Base-by-base conservation (phyloP, 2,888 invertebrate genomes). In the Strigamia transsilvanica region DNA sequence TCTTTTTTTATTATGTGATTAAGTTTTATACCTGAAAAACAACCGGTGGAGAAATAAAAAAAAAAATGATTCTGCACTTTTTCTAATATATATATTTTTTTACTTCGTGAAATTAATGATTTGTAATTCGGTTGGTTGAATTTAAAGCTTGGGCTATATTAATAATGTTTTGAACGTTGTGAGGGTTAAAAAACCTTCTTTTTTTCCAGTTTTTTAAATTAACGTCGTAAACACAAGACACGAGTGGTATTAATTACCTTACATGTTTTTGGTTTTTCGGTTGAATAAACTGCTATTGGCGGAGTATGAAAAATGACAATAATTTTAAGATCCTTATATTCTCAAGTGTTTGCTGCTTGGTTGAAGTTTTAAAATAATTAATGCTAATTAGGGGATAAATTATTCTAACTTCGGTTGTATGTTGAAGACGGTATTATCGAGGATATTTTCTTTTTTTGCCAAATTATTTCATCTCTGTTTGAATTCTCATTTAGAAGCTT, bases 21-120 rank as follows among this genome's bases (percentile, higher is more conserved):
- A 73, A 73, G 73, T 32, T 73, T 73, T 13, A n/a, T 27, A 73
- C 32, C 73, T 73, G 73, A 73, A 73, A 73, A 73, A 73, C 13
- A 56, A 56, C 18, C 56, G 6, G 12, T 10, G 15, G 23, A 12
- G 61, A 12, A 18, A 23, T 12, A n/a, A 23, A 66, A 32, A 27
- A n/a, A 27, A 27, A 73, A 73, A 73, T 73, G 32, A 73, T 73
- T 27, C 32, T 27, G 15, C 18, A 18, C 9, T 56, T 56, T 56
- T 56, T 56, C 9, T 38, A 38, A 13, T 10, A 51, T 51, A 18
- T 32, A 32, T 73, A 32, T 13, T 27, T 15, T 15, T 13, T 73
- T 73, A 13, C 13, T 32, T 73, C 27, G 23, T 27, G 13, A 32
- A 73, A 73, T 73, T 73, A 73, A 73, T 73, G 73, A 73, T 73